Percentiles rank a stretch among this genome's conserved stretches.
These are phyloP conservation scores for Actinostola sp. DNA, from an alignment of 92 coral and sea anemone genomes.

Conservation along the genomic window DNA sequence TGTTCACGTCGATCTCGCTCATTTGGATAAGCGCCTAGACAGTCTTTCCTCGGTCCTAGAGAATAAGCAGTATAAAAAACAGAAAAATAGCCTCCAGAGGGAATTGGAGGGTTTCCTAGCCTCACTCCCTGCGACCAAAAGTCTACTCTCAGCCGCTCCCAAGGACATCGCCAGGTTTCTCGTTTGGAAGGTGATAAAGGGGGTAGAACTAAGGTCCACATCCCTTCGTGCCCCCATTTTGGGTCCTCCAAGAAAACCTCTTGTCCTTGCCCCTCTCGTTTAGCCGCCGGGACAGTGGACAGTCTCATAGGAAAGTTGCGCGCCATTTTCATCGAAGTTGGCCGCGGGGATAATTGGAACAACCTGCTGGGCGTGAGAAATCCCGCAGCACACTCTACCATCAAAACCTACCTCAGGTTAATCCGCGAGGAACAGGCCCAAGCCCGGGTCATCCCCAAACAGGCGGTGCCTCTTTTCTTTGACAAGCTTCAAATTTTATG, in stretches of 20 bases:
- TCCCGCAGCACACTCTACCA: slow-evolving; percentile 43
- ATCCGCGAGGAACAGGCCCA: slow-evolving; percentile 54
- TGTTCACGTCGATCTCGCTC: slow-evolving; percentile 7
- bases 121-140: slow-evolving; percentile 45
- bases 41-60: not conserved
- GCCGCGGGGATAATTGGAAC: slow-evolving; percentile 46
- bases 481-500: slow-evolving; percentile 47
- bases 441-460: slow-evolving; percentile 58
- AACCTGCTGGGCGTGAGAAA: slow-evolving; percentile 33
- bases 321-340: slow-evolving; percentile 32
- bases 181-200: slow-evolving; percentile 53
- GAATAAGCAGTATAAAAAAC: slow-evolving; percentile 47
- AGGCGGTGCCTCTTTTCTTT: slow-evolving; percentile 63
- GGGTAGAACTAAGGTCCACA: slow-evolving; percentile 49
- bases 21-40: slow-evolving; percentile 13
- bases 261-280: slow-evolving; percentile 50
- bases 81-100: slow-evolving; percentile 45
- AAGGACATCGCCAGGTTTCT: slow-evolving; percentile 41
- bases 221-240: too few species aligned
- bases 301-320: slow-evolving; percentile 41
- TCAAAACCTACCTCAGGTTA: slow-evolving; percentile 27
- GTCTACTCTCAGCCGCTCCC: slow-evolving; percentile 38
- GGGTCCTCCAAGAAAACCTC: too few species aligned
- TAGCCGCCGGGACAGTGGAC: slow-evolving; percentile 54
- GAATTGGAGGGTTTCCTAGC: slow-evolving; percentile 48